phyloP scores from a whole-genome alignment of 2,888 invertebrate genomes.

The Heliconius sara region DNA sequence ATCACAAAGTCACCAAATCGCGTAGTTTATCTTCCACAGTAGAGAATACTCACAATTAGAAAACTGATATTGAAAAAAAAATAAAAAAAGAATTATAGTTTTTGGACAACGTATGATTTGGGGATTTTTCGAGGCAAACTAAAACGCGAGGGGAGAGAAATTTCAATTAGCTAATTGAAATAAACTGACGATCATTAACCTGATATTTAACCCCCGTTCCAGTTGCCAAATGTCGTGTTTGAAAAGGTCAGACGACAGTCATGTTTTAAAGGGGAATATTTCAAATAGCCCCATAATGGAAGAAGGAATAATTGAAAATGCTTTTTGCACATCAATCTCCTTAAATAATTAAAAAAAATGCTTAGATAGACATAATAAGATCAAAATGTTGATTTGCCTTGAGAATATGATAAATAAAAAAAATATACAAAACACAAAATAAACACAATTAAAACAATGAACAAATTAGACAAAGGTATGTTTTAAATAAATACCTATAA shows the following conservation, averaged over 20 bases:
- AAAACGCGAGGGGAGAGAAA: conserved; percentile 32
- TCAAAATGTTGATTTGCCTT: too few relatives aligned
- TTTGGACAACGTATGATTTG: neutral
- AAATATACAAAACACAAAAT: too few relatives aligned
- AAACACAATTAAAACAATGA: too few relatives aligned
- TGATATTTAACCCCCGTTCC: conserved; percentile 44
- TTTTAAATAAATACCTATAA: too few relatives aligned
- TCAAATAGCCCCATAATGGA: conserved; percentile 31
- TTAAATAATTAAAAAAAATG: neutral
- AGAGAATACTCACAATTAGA: neutral
- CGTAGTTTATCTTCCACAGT: neutral
- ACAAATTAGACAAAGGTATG: too few relatives aligned
- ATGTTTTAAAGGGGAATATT: conserved; percentile 39
- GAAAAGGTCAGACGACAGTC: conserved; percentile 43
- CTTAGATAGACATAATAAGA: neutral
- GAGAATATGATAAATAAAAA: too few relatives aligned
- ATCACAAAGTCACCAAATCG: neutral
- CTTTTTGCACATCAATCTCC: neutral
- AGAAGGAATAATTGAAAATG: conserved; percentile 13
- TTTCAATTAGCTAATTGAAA: conserved; percentile 47
- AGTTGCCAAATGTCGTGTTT: conserved; percentile 46
- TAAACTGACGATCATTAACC: conserved; percentile 46
- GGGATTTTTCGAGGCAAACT: conserved; percentile 5
- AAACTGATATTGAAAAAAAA: neutral
- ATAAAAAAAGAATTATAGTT: neutral